Conservation (phyloP, 2,888 invertebrate species). For the Chalcis sispes region DNA sequence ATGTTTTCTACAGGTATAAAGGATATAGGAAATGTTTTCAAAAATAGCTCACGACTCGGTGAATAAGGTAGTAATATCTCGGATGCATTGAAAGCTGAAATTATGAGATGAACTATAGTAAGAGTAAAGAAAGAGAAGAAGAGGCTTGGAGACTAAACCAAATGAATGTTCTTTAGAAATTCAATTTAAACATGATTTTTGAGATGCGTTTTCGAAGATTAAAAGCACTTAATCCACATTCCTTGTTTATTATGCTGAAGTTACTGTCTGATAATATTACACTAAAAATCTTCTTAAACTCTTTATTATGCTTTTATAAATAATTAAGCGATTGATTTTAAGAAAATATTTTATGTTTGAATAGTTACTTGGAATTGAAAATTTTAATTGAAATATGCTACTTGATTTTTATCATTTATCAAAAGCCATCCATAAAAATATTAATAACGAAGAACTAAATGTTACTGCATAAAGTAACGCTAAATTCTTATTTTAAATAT, state of each 20-base stretch:
- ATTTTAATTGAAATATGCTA: no score
- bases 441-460: no score
- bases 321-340: no score
- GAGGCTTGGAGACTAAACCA: no score
- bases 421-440: no score
- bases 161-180: conserved; percentile 35
- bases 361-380: no score
- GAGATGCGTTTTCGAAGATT: conserved; percentile 16
- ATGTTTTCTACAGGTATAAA: no score
- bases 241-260: background rate
- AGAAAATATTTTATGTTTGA: no score
- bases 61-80: background rate
- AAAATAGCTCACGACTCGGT: background rate
- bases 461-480: no score
- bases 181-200: conserved; percentile 28
- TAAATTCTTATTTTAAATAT: no score
- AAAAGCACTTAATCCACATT: conserved; percentile 6
- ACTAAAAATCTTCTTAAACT: background rate
- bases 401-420: no score
- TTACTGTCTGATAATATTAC: background rate
- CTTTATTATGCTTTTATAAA: background rate
- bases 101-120: conserved; percentile 8
- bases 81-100: background rate
- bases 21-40: background rate
- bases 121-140: no score